Conservation (phyloP, 2,113 vertebrate genomes). For the Stegostoma tigrinum region DNA sequence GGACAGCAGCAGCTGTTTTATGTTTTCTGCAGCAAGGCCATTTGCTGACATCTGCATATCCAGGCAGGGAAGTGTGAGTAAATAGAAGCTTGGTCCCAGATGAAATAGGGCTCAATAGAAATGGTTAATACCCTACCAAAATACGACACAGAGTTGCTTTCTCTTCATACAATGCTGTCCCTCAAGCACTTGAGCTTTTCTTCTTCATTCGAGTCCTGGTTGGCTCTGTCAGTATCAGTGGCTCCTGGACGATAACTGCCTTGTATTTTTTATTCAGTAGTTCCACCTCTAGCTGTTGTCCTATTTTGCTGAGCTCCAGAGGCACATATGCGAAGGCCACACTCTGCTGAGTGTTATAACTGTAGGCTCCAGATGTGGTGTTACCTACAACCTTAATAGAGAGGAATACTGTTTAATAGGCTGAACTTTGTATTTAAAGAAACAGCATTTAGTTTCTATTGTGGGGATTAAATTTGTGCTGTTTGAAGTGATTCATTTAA, state of each 20-base stretch:
- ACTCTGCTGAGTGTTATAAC: conserved; percentile 74
- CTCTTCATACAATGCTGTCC: neutral
- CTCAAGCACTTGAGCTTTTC: conserved; percentile 49
- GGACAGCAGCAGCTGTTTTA: neutral
- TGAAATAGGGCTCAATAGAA: neutral
- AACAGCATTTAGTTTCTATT: neutral
- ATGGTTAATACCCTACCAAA: neutral
- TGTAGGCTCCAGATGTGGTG: conserved; percentile 89
- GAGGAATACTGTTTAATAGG: neutral
- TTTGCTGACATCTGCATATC: neutral
- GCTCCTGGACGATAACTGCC: conserved; percentile 73
- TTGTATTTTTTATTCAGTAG: conserved; percentile 78
- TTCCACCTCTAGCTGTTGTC: conserved; percentile 84
- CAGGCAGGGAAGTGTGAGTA: neutral
- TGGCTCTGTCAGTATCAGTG: conserved; percentile 81
- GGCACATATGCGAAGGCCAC: conserved; percentile 89
- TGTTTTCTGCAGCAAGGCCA: neutral
- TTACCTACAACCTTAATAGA: conserved; percentile 82
- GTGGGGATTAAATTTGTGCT: neutral
- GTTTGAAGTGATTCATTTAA: neutral
- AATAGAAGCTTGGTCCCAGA: neutral
- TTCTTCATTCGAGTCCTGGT: conserved; percentile 68
- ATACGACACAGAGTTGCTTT: neutral
- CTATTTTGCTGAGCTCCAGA: conserved; percentile 63
- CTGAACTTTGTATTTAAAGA: neutral